Conservation (phyloP, 2,113 vertebrate genomes). For the Corynorhinus townsendii region DNA sequence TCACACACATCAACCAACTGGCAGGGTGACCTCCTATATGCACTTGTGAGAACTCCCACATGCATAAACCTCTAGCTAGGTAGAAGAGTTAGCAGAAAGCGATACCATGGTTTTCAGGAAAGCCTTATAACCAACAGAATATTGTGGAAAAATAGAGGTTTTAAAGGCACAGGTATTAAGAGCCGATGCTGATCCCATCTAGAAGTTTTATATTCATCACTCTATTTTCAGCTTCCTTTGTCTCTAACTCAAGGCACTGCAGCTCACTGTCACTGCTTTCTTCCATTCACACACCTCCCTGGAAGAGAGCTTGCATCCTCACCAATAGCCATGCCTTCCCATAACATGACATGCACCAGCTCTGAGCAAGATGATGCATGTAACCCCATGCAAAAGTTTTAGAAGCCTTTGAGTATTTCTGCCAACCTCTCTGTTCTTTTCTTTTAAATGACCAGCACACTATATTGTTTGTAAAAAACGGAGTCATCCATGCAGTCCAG, state of each 20-base stretch:
- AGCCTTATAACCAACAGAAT: neutral
- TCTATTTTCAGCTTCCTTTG: neutral
- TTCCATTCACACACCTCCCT: neutral
- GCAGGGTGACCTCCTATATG: neutral
- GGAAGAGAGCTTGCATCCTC: too few species aligned
- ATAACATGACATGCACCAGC: neutral
- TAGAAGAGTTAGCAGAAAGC: neutral
- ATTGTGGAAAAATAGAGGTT: neutral
- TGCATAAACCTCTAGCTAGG: neutral
- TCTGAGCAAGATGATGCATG: rapidly evolving
- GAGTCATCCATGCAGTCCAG: too few species aligned
- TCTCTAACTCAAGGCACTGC: neutral
- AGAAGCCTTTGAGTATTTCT: neutral
- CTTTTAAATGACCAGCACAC: neutral
- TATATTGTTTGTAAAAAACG: neutral
- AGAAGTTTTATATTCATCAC: neutral
- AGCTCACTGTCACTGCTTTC: neutral
- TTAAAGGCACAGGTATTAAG: neutral
- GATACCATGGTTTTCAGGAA: neutral
- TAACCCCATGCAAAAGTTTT: neutral
- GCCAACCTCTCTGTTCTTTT: neutral
- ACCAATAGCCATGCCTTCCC: rapidly evolving
- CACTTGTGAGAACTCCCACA: neutral
- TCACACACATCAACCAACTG: too few species aligned
- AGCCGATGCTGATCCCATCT: rapidly evolving